phyloP scores from a whole-genome alignment of 2,797 vertebrate genomes.

The Clarias platycephalus region DNA sequence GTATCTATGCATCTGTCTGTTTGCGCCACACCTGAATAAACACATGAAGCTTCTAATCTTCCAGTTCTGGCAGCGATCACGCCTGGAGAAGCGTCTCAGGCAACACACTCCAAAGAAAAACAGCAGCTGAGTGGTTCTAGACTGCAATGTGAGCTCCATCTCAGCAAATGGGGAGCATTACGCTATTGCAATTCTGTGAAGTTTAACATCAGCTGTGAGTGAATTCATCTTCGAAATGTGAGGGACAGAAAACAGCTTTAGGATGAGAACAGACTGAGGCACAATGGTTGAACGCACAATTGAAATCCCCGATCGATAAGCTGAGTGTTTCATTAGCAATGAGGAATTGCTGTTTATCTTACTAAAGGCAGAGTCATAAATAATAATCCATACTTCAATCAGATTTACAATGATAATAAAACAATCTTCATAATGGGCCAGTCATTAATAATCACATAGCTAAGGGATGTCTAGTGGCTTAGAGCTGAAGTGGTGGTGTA shows the following conservation, averaged over 20 bases:
- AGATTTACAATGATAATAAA: background rate
- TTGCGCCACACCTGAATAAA: slow-evolving; percentile 7
- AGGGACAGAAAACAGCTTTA: background rate
- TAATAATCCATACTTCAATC: slow-evolving; percentile 11
- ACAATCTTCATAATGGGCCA: background rate
- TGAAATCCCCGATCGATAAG: background rate
- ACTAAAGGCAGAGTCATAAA: slow-evolving; percentile 11
- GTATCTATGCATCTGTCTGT: background rate
- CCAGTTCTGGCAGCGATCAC: slow-evolving; percentile 9
- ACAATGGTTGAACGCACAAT: slow-evolving; percentile 3
- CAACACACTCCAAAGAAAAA: slow-evolving; percentile 7
- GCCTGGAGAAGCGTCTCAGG: background rate
- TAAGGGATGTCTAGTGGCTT: background rate
- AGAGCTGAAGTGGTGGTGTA: background rate
- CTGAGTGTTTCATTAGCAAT: slow-evolving; percentile 15
- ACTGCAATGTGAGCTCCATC: slow-evolving; percentile 2
- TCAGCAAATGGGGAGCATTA: background rate
- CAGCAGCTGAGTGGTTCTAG: background rate
- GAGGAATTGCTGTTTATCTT: background rate
- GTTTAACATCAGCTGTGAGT: slow-evolving; percentile 13
- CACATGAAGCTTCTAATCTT: slow-evolving; percentile 18
- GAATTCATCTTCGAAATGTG: background rate
- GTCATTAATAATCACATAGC: background rate
- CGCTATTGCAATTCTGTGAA: background rate
- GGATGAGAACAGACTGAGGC: slow-evolving; percentile 16